Evolutionary conservation across 2,888 invertebrate species (phyloP).

Genomic region (Anaspis maculata): DNA sequence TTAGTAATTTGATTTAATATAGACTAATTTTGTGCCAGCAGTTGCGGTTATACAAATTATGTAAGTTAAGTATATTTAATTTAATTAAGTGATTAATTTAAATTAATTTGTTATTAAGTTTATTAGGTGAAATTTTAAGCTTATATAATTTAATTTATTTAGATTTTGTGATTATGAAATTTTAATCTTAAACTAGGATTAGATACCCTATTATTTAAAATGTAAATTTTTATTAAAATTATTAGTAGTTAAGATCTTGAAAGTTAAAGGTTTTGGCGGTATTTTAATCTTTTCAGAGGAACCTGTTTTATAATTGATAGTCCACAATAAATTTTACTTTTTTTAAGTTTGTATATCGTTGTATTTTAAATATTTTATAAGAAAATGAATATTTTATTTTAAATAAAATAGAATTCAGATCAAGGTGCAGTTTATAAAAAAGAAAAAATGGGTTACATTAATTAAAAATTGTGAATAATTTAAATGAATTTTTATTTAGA

Average conservation of each 20-base stretch:
- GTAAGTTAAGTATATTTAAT: slow-evolving; percentile 25
- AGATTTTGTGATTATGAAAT: slow-evolving; percentile 41
- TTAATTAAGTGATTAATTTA: slow-evolving; percentile 34
- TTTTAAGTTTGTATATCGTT: slow-evolving; percentile 42
- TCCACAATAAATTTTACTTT: slow-evolving; percentile 51
- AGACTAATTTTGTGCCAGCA: slow-evolving; percentile 62
- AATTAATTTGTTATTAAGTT: slow-evolving; percentile 42
- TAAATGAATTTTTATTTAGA: slow-evolving; percentile 3
- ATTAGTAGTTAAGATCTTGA: slow-evolving; percentile 53
- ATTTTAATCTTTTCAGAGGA: slow-evolving; percentile 63
- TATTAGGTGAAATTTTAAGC: slow-evolving; percentile 54
- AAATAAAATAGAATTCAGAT: slow-evolving; percentile 3
- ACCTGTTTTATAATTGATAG: slow-evolving; percentile 60
- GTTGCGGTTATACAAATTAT: slow-evolving; percentile 60
- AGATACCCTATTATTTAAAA: slow-evolving; percentile 59
- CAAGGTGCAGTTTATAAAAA: slow-evolving; percentile 4
- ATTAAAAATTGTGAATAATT: slow-evolving; percentile 1
- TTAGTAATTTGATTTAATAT: slow-evolving; percentile 51
- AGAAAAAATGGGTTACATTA: slow-evolving; percentile 5
- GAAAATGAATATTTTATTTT: slow-evolving; percentile 2
- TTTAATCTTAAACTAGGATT: slow-evolving; percentile 54
- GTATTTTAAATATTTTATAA: slow-evolving; percentile 38
- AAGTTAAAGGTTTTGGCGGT: slow-evolving; percentile 64
- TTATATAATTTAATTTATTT: slow-evolving; percentile 21
- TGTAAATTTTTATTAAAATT: slow-evolving; percentile 44